Evolutionary conservation across 1,140 invertebrate genomes (phyloP), one percentile per base, ranked within the genome.

Genomic region (Leptopilina clavipes): DNA sequence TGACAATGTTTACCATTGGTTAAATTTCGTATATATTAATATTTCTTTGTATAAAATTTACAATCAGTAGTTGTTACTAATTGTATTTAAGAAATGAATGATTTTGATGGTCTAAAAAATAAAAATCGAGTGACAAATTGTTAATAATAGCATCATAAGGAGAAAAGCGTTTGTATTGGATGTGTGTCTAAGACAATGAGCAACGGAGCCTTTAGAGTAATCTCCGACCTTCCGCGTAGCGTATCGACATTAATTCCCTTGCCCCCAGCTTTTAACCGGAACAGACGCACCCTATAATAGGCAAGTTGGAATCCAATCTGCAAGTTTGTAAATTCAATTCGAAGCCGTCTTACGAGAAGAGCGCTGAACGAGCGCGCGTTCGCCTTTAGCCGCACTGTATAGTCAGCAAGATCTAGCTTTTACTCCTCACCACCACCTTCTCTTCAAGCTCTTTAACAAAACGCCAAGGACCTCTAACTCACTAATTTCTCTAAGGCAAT

Each of bases 291-390:
- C 90, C 90, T 90, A 88, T 91, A 91, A 90, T 90, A 90, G 90
- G 89, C 89, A 91, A 90, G 90, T 91, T 91, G 89, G 88, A 90
- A 91, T 90, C 88, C 89, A 91, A 91, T 91, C 89, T 91, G 89
- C 90, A 90, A 91, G 89, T 91, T 91, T 90, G 90, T 87, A 90
- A 91, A 91, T 91, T 91, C 90, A 89, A 91, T 91, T 90, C 89
- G 84, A 76, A 71, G 72, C 82, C 82, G 81, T 83, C 82, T 83
- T 83, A 77, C 78, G 79, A 79, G 80, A 80, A 80, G 75, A 82
- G 82, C 75, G 79, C 76, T 76, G 78, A 79, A 79, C 77, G 79
- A 81, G 82, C 78, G 75, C 77, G 78, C 80, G 76, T 83, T 83
- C 77, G 80, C 78, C 81, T 78, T 78, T 72, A 78, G 77, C 77